phyloP scores from a whole-genome alignment of 1,140 invertebrate species.

The Micrasema minimum region DNA sequence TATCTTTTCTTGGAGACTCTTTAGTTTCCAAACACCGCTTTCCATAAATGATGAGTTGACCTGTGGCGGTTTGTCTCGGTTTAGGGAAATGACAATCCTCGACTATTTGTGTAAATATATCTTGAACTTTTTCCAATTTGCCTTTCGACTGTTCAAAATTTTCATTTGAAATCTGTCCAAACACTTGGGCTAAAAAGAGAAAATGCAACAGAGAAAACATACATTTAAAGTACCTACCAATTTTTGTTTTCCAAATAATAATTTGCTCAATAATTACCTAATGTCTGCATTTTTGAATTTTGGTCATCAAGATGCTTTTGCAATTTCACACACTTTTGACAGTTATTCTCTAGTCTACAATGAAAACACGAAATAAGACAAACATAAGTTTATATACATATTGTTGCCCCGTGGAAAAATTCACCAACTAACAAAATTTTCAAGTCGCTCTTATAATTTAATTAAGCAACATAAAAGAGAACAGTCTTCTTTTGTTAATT shows the following conservation, averaged over 20 bases:
- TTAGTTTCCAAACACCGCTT: neutral
- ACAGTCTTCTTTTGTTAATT: too few relatives aligned
- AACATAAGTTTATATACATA: neutral
- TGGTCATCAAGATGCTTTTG: conserved; percentile 40
- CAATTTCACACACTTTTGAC: conserved; percentile 33
- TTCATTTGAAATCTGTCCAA: conserved; percentile 29
- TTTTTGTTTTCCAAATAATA: too few relatives aligned
- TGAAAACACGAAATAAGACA: neutral
- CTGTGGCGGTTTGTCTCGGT: neutral
- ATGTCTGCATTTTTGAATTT: conserved; percentile 34
- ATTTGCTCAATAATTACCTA: conserved; percentile 39
- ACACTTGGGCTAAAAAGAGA: conserved; percentile 28
- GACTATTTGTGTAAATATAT: conserved; percentile 42
- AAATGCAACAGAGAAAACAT: neutral
- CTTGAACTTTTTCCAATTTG: conserved; percentile 36
- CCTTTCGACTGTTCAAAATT: conserved; percentile 18
- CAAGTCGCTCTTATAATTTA: too few relatives aligned
- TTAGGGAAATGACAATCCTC: conserved; percentile 13
- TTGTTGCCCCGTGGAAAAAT: neutral
- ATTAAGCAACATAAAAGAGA: too few relatives aligned
- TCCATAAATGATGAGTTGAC: conserved; percentile 16
- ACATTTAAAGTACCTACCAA: too few relatives aligned
- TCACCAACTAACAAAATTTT: too few relatives aligned
- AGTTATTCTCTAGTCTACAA: conserved; percentile 42
- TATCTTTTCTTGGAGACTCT: neutral